phyloP scores from a whole-genome alignment of 2,113 vertebrate genomes.

The Salvelinus namaycush region DNA sequence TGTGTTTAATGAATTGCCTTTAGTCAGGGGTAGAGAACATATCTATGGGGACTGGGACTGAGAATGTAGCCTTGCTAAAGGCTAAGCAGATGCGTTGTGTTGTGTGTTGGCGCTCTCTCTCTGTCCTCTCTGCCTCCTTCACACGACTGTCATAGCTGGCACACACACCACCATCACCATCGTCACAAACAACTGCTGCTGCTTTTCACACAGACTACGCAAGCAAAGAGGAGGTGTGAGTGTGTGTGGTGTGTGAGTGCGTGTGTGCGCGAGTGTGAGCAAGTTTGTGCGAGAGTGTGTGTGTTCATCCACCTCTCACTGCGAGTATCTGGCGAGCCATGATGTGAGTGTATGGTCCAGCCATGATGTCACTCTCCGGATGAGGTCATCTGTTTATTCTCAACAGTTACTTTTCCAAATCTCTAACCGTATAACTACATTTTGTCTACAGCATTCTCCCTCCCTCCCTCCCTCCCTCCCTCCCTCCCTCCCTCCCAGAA shows the following conservation, averaged over 20 bases:
- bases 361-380: slow-evolving; percentile 9
- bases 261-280: not conserved
- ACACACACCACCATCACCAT: not conserved
- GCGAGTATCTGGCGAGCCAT: not conserved
- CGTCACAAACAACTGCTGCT: slow-evolving; percentile 51
- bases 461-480: not conserved
- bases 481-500: not conserved
- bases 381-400: slow-evolving; percentile 23
- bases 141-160: slow-evolving; percentile 31
- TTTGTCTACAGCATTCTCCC: not conserved
- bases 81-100: slow-evolving; percentile 47
- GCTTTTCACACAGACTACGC: slow-evolving; percentile 48
- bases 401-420: not conserved
- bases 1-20: not conserved
- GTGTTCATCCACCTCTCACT: too few species aligned
- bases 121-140: slow-evolving; percentile 31
- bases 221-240: slow-evolving; percentile 38
- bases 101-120: slow-evolving; percentile 26
- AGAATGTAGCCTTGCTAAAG: slow-evolving; percentile 45
- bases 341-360: slow-evolving; percentile 10
- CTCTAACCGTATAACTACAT: not conserved
- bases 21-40: not conserved
- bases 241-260: not conserved
- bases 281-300: not conserved
- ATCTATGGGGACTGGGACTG: not conserved